Conservation (phyloP, 2,113 vertebrate species). For the Podilymbus podiceps region DNA sequence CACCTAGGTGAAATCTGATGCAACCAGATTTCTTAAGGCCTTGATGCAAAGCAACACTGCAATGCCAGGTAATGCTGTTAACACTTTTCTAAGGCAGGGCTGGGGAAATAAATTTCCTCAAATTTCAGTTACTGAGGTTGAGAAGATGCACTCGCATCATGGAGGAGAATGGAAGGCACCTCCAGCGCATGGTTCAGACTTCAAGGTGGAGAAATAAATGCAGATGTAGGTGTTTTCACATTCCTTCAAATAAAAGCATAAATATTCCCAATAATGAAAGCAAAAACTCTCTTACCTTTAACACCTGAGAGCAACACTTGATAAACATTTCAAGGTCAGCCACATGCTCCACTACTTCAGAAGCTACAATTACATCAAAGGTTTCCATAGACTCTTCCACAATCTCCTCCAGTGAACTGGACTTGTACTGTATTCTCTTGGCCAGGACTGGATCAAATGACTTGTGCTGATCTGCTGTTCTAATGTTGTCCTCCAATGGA, state of each 20-base stretch:
- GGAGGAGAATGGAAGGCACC: background rate
- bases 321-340: conserved; percentile 87
- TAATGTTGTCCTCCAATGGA: conserved; percentile 89
- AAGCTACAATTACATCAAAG: conserved; percentile 91
- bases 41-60: background rate
- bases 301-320: conserved; percentile 82
- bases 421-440: conserved; percentile 80
- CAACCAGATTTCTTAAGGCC: background rate
- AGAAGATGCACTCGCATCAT: background rate
- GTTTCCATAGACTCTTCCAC: conserved; percentile 71
- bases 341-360: conserved; percentile 96
- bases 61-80: background rate
- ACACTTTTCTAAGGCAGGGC: background rate
- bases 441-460: conserved; percentile 85
- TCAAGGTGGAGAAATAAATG: background rate
- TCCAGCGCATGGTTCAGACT: background rate
- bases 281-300: conserved; percentile 84
- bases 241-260: background rate
- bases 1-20: background rate
- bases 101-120: background rate
- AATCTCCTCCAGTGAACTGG: conserved; percentile 87
- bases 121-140: background rate
- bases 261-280: conserved; percentile 6
- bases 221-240: background rate
- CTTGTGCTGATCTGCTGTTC: conserved; percentile 84